A percentile compares a stretch with the other conserved stretches of the same genome.
These are phyloP conservation scores for Scrobipalpa costella DNA, from an alignment of 2,888 invertebrate genomes.

Conservation along the genomic window DNA sequence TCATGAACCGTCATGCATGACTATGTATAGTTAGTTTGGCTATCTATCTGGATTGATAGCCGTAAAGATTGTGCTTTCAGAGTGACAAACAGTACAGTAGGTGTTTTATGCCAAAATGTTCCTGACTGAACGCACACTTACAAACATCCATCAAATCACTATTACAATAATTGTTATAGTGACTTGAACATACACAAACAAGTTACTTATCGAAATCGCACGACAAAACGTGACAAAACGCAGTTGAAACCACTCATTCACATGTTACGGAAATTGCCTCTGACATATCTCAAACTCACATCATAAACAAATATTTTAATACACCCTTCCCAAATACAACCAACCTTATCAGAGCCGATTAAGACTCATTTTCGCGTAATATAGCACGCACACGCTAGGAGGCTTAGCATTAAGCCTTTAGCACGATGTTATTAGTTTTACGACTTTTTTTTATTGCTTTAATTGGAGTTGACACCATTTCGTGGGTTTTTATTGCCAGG, in stretches of 20 bases:
- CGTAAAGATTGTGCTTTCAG: too few species aligned
- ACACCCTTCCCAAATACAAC: not conserved
- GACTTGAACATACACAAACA: too few species aligned
- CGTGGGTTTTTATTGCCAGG: slow-evolving; percentile 47
- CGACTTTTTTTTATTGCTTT: slow-evolving; percentile 59
- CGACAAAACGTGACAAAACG: not conserved
- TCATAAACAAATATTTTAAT: slow-evolving; percentile 14
- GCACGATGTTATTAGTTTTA: slow-evolving; percentile 59
- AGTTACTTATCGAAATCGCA: too few species aligned
- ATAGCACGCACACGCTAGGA: slow-evolving; percentile 26
- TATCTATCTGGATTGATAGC: too few species aligned
- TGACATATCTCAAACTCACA: slow-evolving; percentile 16
- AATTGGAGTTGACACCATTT: slow-evolving; percentile 64
- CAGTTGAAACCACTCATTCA: not conserved
- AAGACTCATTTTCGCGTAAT: slow-evolving; percentile 30
- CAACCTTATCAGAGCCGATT: slow-evolving; percentile 6
- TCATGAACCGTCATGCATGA: too few species aligned
- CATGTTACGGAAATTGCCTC: slow-evolving; percentile 19
- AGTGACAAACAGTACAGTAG: too few species aligned
- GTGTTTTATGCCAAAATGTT: too few species aligned
- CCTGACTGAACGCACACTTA: too few species aligned
- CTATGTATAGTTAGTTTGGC: too few species aligned
- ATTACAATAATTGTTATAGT: too few species aligned
- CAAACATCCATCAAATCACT: too few species aligned
- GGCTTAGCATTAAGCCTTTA: slow-evolving; percentile 40